Percentiles rank a stretch among this genome's conserved stretches.
These are phyloP conservation scores for Drosophila mercatorum DNA, from an alignment of 2,888 invertebrate genomes.

Conservation along the genomic window DNA sequence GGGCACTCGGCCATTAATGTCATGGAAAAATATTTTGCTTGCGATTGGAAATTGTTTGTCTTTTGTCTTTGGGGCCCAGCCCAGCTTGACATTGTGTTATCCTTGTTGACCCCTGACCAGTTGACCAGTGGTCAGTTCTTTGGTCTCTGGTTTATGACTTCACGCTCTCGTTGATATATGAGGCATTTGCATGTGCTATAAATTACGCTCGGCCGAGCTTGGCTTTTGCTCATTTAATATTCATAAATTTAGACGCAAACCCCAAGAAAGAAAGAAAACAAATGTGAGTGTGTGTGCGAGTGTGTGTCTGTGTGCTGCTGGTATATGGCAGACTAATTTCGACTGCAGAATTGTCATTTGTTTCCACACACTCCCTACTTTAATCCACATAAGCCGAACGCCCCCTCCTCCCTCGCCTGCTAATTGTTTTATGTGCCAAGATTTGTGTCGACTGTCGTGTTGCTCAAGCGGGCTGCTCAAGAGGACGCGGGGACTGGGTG, in stretches of 20 bases:
- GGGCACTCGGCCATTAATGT: conserved; percentile 68
- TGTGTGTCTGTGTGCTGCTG: conserved; percentile 7
- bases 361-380: conserved; percentile 32
- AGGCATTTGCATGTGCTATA: conserved; percentile 75
- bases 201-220: conserved; percentile 57
- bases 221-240: conserved; percentile 71
- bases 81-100: conserved; percentile 62
- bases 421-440: conserved; percentile 80
- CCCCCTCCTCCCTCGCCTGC: conserved; percentile 39
- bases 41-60: conserved; percentile 76
- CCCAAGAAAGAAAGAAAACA: conserved; percentile 19
- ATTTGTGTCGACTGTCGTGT: conserved; percentile 72
- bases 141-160: conserved; percentile 62
- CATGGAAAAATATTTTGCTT: conserved; percentile 71
- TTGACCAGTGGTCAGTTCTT: conserved; percentile 12
- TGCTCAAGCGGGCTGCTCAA: conserved; percentile 1
- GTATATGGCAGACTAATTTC: conserved; percentile 59
- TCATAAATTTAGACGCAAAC: conserved; percentile 67
- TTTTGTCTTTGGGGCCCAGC: conserved; percentile 35
- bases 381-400: conserved; percentile 46
- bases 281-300: conserved; percentile 3
- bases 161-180: conserved; percentile 70
- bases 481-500: not conserved
- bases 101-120: conserved; percentile 57
- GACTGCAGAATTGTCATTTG: conserved; percentile 65